These are phyloP conservation scores for Cephus pulcher DNA, from an alignment of 2,888 invertebrate genomes.

Conservation along the genomic window DNA sequence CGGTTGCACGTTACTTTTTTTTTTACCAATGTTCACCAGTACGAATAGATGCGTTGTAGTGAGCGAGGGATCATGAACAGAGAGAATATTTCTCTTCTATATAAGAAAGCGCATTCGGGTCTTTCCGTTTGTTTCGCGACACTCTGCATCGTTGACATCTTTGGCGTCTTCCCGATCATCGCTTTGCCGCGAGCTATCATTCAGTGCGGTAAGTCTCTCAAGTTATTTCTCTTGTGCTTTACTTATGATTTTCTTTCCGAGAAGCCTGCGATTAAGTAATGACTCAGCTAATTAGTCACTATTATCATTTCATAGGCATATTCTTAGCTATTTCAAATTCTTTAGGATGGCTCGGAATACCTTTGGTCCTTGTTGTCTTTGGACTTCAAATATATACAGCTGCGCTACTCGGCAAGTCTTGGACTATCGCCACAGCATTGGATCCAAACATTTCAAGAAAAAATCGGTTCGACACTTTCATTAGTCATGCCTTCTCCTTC, in stretches of 20 bases:
- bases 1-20: constrained; percentile 36
- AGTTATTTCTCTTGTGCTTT: not conserved
- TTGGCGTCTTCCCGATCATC: constrained; percentile 86
- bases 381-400: constrained; percentile 85
- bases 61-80: constrained; percentile 43
- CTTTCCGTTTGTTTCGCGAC: constrained; percentile 78
- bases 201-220: constrained; percentile 74
- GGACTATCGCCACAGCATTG: constrained; percentile 82
- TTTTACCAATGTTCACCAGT: not conserved
- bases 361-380: constrained; percentile 76
- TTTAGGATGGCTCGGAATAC: constrained; percentile 78
- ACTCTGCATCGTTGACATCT: constrained; percentile 83
- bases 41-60: not conserved
- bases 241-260: not conserved
- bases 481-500: not conserved
- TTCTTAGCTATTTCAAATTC: constrained; percentile 17
- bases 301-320: not conserved
- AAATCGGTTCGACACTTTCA: constrained; percentile 65
- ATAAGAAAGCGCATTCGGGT: constrained; percentile 59
- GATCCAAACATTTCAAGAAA: constrained; percentile 74
- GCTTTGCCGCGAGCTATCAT: constrained; percentile 81
- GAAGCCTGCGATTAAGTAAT: not conserved
- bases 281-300: not conserved
- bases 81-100: constrained; percentile 49
- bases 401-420: constrained; percentile 81